These are phyloP conservation scores for Parus major DNA, from an alignment of 2,113 vertebrate genomes.

Conservation along the genomic window DNA sequence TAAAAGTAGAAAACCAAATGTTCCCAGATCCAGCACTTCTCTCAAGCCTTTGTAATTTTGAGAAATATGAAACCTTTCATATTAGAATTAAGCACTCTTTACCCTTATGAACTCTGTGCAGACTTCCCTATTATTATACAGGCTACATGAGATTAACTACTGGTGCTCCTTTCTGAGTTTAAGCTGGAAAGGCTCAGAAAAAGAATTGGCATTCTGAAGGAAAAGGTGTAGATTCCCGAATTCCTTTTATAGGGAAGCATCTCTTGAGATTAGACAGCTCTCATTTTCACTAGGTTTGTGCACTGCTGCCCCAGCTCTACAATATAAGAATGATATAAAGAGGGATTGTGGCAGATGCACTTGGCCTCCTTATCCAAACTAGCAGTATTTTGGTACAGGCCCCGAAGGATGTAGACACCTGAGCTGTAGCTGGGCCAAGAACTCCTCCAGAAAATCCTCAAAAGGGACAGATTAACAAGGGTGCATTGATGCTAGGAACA, in stretches of 20 bases:
- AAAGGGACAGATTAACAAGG: background rate
- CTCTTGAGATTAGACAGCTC: background rate
- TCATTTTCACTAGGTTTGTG: background rate
- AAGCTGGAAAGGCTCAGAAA: background rate
- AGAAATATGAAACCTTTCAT: background rate
- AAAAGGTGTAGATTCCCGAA: background rate
- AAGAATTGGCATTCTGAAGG: background rate
- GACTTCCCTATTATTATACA: background rate
- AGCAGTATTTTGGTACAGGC: background rate
- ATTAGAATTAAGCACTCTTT: background rate
- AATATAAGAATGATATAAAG: background rate
- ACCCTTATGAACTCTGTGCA: background rate
- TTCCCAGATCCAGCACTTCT: background rate
- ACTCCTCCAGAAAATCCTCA: background rate
- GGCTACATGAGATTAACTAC: background rate
- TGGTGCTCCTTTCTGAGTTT: background rate
- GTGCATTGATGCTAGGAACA: background rate
- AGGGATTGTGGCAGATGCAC: background rate
- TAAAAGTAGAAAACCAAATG: background rate
- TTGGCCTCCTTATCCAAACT: background rate
- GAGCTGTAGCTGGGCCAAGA: background rate
- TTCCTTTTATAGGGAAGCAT: background rate
- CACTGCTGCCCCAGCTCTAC: background rate
- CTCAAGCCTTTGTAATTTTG: background rate
- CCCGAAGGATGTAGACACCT: background rate